Percentiles rank a stretch among this genome's conserved stretches.
These are phyloP conservation scores for Myotis pilosus DNA, from an alignment of 2,797 vertebrate genomes.

Conservation along the genomic window DNA sequence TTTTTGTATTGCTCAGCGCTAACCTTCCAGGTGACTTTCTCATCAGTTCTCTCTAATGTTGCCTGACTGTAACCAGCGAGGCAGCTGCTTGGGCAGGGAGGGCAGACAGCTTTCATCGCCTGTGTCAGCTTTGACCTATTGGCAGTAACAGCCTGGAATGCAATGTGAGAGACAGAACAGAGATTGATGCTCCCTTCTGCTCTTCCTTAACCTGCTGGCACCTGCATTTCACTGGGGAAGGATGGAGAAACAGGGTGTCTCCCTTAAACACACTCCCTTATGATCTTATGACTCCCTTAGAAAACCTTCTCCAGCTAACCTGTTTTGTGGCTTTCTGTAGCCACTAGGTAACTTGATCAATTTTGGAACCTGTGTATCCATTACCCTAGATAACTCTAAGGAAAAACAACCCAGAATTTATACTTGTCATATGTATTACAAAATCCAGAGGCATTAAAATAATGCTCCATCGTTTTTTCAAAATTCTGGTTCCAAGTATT, in stretches of 20 bases:
- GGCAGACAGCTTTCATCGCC: neutral
- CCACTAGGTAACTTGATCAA: neutral
- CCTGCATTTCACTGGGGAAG: neutral
- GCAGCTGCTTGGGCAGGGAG: neutral
- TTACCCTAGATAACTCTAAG: neutral
- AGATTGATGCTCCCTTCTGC: neutral
- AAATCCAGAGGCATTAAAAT: neutral
- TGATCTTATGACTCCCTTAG: neutral
- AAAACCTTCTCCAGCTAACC: neutral
- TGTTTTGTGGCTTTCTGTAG: neutral
- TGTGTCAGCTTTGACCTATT: neutral
- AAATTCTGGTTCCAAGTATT: neutral
- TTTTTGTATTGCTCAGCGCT: too few relatives aligned
- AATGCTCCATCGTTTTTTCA: neutral
- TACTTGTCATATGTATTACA: neutral
- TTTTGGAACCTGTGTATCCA: neutral
- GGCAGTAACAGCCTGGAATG: neutral
- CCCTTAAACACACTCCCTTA: neutral
- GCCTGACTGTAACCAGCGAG: neutral
- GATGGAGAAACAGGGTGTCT: neutral
- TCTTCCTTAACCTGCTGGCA: too few relatives aligned
- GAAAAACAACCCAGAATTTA: neutral
- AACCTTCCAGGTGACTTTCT: neutral
- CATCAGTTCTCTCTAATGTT: neutral
- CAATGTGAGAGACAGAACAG: fast-evolving